Percentiles rank a stretch among this genome's conserved stretches.
Conservation (phyloP, 2,797 vertebrate genomes). For the Tauraco hartlaubi region DNA sequence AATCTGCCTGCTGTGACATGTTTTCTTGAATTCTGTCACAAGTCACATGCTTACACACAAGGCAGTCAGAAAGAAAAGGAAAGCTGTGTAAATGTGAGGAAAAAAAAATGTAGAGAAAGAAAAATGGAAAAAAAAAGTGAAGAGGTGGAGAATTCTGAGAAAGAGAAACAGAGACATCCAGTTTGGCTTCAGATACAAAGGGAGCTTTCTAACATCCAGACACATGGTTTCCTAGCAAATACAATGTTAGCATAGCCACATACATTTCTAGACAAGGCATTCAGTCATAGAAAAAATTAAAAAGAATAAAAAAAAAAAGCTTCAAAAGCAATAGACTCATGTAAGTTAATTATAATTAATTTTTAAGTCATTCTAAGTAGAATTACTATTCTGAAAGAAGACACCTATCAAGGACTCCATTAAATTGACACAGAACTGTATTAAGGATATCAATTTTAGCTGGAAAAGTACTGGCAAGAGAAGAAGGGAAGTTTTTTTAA, state of each 20-base stretch:
- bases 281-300: background rate
- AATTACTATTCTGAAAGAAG: background rate
- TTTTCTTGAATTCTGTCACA: background rate
- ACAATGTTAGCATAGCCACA: background rate
- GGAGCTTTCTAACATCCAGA: background rate
- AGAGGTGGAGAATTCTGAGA: slow-evolving; percentile 20
- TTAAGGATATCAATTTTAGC: background rate
- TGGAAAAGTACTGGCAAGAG: background rate
- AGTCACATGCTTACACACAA: background rate
- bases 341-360: background rate
- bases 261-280: background rate
- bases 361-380: background rate
- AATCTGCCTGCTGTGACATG: background rate
- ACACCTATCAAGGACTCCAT: background rate
- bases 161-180: background rate
- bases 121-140: rapidly evolving
- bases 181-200: slow-evolving; percentile 32
- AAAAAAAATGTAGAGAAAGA: background rate
- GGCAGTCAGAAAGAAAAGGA: background rate
- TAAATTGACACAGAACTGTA: background rate
- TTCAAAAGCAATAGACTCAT: background rate
- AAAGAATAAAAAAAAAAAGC: background rate
- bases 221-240: background rate
- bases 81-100: background rate
- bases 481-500: background rate